A percentile compares a stretch with the other conserved stretches of the same genome.
These are phyloP conservation scores for Fissipunctia ypsillon DNA, from an alignment of 2,888 invertebrate species.

Conservation along the genomic window DNA sequence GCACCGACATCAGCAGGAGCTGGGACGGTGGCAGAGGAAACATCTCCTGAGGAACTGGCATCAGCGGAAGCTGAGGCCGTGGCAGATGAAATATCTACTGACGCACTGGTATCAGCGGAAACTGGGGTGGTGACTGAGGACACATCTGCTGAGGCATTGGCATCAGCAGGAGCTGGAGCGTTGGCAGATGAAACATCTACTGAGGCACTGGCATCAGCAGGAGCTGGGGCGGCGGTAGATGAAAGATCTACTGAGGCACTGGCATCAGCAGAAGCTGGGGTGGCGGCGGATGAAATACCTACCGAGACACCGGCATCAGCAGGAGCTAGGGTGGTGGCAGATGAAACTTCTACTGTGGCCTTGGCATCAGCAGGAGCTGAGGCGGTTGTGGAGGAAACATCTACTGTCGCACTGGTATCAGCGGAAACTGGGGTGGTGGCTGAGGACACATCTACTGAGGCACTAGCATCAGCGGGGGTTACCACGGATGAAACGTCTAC, in stretches of 20 bases:
- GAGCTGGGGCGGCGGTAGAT: too few relatives aligned
- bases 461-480: accelerated
- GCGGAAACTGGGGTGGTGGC: accelerated
- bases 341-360: accelerated
- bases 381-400: accelerated
- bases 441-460: accelerated
- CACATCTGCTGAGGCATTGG: background rate
- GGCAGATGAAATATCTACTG: background rate
- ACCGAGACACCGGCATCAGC: background rate
- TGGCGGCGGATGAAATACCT: accelerated
- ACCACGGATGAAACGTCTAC: accelerated
- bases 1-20: background rate
- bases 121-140: background rate
- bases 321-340: accelerated
- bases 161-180: background rate
- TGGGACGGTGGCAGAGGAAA: accelerated
- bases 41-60: background rate
- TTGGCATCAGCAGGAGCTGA: background rate
- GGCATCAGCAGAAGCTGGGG: background rate
- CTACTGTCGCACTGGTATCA: background rate
- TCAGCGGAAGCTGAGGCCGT: background rate
- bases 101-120: background rate
- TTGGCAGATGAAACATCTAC: background rate
- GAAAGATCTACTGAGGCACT: background rate
- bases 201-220: background rate